Evolutionary conservation across 2,113 vertebrate genomes (phyloP).

Genomic region (Paedocypris sp.): DNA sequence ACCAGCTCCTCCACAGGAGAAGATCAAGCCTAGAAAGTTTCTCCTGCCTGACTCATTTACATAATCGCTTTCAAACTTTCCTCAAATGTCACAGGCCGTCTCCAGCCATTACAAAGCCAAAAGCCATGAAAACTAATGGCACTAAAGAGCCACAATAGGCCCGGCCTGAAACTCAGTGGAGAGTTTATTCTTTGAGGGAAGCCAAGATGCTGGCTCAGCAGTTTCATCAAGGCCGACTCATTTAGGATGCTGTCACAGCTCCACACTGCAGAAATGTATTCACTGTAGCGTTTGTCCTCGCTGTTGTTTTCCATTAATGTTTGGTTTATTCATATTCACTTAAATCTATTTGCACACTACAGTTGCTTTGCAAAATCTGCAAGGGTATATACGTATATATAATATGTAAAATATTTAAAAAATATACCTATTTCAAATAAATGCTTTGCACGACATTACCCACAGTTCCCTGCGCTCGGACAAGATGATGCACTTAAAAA

Average conservation of each 20-base stretch:
- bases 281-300: not conserved
- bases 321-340: no score
- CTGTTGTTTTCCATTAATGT: not conserved
- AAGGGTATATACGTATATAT: no score
- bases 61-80: not conserved
- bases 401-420: no score
- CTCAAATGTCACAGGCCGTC: not conserved
- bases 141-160: not conserved
- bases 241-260: constrained; percentile 35
- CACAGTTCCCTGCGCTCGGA: no score
- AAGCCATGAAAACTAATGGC: not conserved
- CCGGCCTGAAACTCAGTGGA: constrained; percentile 13
- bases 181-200: constrained; percentile 35
- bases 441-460: no score
- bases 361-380: no score
- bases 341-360: no score
- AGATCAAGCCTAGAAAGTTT: constrained; percentile 46
- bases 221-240: constrained; percentile 39
- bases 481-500: no score
- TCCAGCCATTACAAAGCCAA: not conserved
- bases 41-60: not conserved
- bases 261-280: constrained; percentile 1
- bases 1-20: constrained; percentile 1
- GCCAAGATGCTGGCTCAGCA: constrained; percentile 49
- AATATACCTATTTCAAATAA: no score